phyloP scores from a whole-genome alignment of 2,797 vertebrate genomes.

The Mormyrops attenuatus region DNA sequence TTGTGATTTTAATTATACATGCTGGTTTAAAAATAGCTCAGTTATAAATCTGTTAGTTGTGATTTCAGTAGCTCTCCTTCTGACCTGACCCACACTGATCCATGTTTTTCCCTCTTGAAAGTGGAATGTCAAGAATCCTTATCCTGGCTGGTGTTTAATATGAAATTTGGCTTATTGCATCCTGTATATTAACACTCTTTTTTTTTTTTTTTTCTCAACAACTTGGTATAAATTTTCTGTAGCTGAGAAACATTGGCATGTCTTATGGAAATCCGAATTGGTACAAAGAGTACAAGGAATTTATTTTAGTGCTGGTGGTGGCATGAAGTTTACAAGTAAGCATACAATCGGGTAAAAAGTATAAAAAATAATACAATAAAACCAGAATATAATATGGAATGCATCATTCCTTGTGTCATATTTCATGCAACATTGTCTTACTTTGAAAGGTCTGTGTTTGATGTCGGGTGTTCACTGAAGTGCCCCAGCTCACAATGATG shows the following conservation, averaged over 20 bases:
- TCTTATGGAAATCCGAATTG: not conserved
- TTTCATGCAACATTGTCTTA: not conserved
- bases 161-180: not conserved
- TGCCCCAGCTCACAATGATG: not conserved
- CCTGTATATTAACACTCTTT: not conserved
- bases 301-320: not conserved
- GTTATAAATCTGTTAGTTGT: too few species aligned
- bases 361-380: not conserved
- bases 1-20: too few species aligned
- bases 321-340: not conserved
- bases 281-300: not conserved
- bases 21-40: too few species aligned
- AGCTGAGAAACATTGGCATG: not conserved
- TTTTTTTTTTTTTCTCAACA: not conserved
- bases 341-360: not conserved
- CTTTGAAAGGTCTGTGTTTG: not conserved
- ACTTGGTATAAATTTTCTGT: not conserved
- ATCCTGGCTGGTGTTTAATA: not conserved
- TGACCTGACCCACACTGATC: too few species aligned
- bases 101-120: too few species aligned
- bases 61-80: too few species aligned
- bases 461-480: not conserved
- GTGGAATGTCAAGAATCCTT: not conserved
- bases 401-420: not conserved
- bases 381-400: not conserved